Percentiles rank a stretch among this genome's conserved stretches.
Conservation (phyloP, 2,113 vertebrate species). For the Hoplias malabaricus region DNA sequence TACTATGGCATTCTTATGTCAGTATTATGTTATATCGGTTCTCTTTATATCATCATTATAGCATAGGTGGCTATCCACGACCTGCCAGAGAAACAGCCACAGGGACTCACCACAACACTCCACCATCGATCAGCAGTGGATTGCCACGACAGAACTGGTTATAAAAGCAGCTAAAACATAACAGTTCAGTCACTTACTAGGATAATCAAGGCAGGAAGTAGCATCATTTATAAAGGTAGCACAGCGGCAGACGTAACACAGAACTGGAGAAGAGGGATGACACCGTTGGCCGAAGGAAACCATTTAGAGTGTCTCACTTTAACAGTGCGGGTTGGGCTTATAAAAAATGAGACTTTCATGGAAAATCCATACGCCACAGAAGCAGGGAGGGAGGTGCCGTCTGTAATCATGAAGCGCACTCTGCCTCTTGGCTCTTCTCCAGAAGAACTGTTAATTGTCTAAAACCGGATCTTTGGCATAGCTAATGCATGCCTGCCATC, state of each 20-base stretch:
- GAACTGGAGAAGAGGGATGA: slow-evolving; percentile 25
- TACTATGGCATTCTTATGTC: too few relatives aligned
- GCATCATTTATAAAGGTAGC: slow-evolving; percentile 32
- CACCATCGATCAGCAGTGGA: slow-evolving; percentile 20
- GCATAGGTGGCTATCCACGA: neutral
- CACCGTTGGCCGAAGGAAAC: slow-evolving; percentile 1
- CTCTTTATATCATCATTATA: neutral
- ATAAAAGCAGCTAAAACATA: slow-evolving; percentile 28
- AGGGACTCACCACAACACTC: neutral
- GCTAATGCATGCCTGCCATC: neutral
- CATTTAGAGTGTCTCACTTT: slow-evolving; percentile 37
- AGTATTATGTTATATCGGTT: too few relatives aligned
- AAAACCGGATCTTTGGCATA: neutral
- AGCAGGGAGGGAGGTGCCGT: neutral
- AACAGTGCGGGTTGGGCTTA: neutral
- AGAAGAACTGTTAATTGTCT: slow-evolving; percentile 2
- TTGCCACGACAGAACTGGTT: slow-evolving; percentile 12
- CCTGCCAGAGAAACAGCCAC: neutral
- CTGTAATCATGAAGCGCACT: neutral
- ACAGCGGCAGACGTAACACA: neutral
- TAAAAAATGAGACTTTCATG: slow-evolving; percentile 33
- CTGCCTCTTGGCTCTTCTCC: slow-evolving; percentile 3
- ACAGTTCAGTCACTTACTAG: neutral
- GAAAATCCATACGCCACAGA: slow-evolving; percentile 32
- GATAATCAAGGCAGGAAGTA: slow-evolving; percentile 29